Evolutionary conservation across 2,888 invertebrate genomes (phyloP).

Genomic region (Lasioglossum villosulum): DNA sequence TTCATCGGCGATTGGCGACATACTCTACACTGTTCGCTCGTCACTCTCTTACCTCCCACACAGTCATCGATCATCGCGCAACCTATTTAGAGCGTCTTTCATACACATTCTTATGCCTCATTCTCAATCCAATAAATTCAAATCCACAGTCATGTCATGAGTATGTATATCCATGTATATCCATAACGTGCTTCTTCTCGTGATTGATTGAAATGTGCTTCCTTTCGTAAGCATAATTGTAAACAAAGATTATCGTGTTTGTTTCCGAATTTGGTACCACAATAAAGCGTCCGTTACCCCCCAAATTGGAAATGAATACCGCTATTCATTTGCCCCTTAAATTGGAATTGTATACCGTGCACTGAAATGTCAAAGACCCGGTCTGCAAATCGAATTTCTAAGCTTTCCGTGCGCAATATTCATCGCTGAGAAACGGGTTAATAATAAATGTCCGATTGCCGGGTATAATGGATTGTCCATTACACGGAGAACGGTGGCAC

Average conservation of each 20-base stretch:
- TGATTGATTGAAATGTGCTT: background rate
- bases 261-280: background rate
- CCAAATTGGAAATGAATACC: background rate
- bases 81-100: no score
- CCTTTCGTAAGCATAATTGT: background rate
- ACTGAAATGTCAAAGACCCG: background rate
- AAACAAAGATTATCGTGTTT: background rate
- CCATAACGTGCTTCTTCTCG: background rate
- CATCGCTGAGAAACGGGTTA: conserved; percentile 15
- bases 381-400: background rate
- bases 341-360: background rate
- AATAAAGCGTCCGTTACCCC: background rate
- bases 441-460: conserved; percentile 37
- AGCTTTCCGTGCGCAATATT: background rate
- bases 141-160: no score
- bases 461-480: conserved; percentile 32
- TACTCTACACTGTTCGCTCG: no score
- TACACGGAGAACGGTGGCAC: conserved; percentile 20
- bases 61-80: no score
- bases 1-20: no score
- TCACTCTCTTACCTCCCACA: no score
- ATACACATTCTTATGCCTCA: no score
- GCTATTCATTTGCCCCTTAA: background rate
- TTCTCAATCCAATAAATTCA: no score
- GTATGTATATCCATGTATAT: no score